These are phyloP conservation scores for Plodia interpunctella DNA, from an alignment of 1,140 invertebrate species.

Conservation along the genomic window DNA sequence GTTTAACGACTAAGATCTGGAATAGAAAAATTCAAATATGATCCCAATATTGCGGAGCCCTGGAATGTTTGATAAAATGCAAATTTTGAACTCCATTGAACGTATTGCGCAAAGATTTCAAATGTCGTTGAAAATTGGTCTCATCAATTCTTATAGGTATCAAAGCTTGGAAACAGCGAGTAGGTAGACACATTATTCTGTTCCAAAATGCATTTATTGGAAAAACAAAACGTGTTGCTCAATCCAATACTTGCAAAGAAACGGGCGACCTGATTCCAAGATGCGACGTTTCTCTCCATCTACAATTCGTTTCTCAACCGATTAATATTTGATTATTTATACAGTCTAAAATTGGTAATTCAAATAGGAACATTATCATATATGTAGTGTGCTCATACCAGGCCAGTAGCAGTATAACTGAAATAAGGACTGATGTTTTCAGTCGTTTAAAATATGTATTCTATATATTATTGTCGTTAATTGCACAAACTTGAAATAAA, in stretches of 20 bases:
- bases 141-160: background rate
- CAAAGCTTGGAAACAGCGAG: background rate
- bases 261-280: constrained; percentile 46
- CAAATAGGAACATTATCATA: constrained; percentile 13
- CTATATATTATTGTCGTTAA: too few species aligned
- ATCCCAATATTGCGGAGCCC: too few species aligned
- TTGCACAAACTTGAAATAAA: too few species aligned
- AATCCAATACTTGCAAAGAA: constrained; percentile 47
- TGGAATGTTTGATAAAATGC: too few species aligned
- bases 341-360: constrained; percentile 15
- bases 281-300: constrained; percentile 44
- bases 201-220: constrained; percentile 36
- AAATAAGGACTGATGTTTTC: background rate
- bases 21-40: too few species aligned
- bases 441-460: too few species aligned
- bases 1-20: too few species aligned
- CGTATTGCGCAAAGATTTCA: too few species aligned
- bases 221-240: constrained; percentile 55
- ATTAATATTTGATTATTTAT: constrained; percentile 31
- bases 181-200: constrained; percentile 6
- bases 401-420: background rate
- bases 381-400: background rate
- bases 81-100: too few species aligned
- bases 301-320: constrained; percentile 40
- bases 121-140: too few species aligned